Percentiles rank a stretch among this genome's conserved stretches.
These are phyloP conservation scores for Rhinoderma darwinii DNA, from an alignment of 2,113 vertebrate genomes.

Conservation along the genomic window DNA sequence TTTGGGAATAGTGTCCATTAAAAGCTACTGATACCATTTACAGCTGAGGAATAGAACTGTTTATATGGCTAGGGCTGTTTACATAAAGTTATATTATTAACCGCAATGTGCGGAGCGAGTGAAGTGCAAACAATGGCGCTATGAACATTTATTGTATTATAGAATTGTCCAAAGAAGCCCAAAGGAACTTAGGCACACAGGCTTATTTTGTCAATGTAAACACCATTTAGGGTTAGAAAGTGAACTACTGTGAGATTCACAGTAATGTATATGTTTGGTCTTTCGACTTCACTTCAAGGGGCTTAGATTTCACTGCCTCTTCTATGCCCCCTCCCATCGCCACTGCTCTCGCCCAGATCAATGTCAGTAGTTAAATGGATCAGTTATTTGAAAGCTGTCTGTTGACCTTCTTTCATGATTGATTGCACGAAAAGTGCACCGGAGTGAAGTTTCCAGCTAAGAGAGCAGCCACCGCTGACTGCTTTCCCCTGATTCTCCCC, in stretches of 20 bases:
- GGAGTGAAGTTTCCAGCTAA: constrained; percentile 70
- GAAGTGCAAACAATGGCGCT: not conserved
- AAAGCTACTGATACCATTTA: not conserved
- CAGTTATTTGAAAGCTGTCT: constrained; percentile 73
- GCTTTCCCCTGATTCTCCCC: constrained; percentile 65
- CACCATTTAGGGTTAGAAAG: not conserved
- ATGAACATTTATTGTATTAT: not conserved
- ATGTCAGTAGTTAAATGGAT: constrained; percentile 75
- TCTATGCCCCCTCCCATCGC: constrained; percentile 49
- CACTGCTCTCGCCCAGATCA: constrained; percentile 68
- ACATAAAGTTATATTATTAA: not conserved
- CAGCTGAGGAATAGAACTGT: not conserved
- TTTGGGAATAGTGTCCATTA: not conserved
- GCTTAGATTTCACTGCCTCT: constrained; percentile 66
- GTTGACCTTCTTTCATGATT: constrained; percentile 73
- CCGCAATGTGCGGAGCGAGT: not conserved
- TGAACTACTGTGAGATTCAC: constrained; percentile 54
- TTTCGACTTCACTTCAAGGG: constrained; percentile 63
- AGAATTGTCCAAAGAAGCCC: not conserved
- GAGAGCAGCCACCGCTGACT: constrained; percentile 62
- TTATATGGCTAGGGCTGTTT: not conserved
- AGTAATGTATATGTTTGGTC: constrained; percentile 60
- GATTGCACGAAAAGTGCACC: constrained; percentile 67
- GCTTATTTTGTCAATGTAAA: not conserved
- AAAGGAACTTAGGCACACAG: not conserved